Evolutionary conservation across 2,113 vertebrate species (phyloP).

Genomic region (Crotalus horridus): DNA sequence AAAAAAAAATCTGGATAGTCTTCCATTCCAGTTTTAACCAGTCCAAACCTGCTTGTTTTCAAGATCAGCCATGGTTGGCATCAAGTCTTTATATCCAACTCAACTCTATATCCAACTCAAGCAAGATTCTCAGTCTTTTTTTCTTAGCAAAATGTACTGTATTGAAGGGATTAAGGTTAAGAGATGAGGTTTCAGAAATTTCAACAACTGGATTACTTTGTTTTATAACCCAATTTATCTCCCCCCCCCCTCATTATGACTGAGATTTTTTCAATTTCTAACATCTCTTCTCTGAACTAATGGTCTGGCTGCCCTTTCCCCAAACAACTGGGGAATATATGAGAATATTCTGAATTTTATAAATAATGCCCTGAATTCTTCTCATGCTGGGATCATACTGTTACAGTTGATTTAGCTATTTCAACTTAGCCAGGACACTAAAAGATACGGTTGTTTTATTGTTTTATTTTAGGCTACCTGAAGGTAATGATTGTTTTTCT

Average conservation of each 20-base stretch:
- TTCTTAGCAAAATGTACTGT: not conserved
- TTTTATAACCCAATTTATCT: not conserved
- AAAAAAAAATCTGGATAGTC: not conserved
- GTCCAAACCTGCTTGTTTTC: not conserved
- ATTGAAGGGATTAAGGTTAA: not conserved
- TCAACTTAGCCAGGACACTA: not conserved
- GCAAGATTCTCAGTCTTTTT: not conserved
- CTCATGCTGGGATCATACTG: not conserved
- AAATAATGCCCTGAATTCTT: not conserved
- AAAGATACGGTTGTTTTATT: not conserved
- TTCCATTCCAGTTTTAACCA: not conserved
- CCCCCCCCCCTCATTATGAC: not conserved
- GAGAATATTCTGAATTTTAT: not conserved
- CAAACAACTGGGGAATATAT: not conserved
- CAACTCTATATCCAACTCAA: not conserved
- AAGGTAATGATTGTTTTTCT: not conserved
- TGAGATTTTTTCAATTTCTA: not conserved
- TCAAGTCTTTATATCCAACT: not conserved
- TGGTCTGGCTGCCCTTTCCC: not conserved
- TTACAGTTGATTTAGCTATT: not conserved
- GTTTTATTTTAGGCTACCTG: not conserved
- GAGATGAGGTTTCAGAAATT: not conserved
- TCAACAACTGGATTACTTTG: not conserved
- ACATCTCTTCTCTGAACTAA: not conserved
- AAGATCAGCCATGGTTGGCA: not conserved